Evolutionary conservation across 2,113 vertebrate species (phyloP).

Genomic region (Hippocampus abdominalis): DNA sequence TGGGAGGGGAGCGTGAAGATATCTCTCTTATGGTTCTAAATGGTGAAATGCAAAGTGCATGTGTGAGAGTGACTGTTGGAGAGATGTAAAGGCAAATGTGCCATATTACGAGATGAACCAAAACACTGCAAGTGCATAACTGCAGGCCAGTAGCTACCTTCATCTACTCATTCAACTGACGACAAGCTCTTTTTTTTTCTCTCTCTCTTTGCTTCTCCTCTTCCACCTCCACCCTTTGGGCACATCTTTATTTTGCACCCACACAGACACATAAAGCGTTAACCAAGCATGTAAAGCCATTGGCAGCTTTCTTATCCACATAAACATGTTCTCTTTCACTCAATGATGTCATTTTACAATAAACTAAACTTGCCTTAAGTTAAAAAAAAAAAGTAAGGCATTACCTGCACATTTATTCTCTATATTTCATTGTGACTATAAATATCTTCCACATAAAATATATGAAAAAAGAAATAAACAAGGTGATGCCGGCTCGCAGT

Average conservation of each 20-base stretch:
- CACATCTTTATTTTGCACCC: conserved; percentile 18
- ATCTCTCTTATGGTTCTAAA: not conserved
- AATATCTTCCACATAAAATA: not conserved
- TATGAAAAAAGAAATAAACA: not conserved
- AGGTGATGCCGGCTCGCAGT: not conserved
- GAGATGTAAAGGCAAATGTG: not conserved
- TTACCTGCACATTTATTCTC: not conserved
- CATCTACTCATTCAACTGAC: conserved; percentile 16
- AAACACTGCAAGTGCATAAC: conserved; percentile 19
- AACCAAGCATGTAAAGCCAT: conserved; percentile 5
- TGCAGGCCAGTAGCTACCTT: conserved; percentile 27
- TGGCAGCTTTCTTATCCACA: conserved; percentile 9
- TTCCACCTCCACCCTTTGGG: conserved; percentile 14
- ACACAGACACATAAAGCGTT: conserved; percentile 4
- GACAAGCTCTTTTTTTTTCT: conserved; percentile 14
- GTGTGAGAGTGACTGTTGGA: not conserved
- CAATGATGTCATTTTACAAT: not conserved
- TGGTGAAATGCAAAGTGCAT: not conserved
- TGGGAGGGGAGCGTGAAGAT: not conserved
- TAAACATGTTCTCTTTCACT: not conserved
- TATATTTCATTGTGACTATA: not conserved
- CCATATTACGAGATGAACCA: conserved; percentile 25
- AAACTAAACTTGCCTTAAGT: not conserved
- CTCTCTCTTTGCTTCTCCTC: conserved; percentile 3
- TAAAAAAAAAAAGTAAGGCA: not conserved